phyloP scores from a whole-genome alignment of 2,797 vertebrate genomes.

The Coregonus sp. region DNA sequence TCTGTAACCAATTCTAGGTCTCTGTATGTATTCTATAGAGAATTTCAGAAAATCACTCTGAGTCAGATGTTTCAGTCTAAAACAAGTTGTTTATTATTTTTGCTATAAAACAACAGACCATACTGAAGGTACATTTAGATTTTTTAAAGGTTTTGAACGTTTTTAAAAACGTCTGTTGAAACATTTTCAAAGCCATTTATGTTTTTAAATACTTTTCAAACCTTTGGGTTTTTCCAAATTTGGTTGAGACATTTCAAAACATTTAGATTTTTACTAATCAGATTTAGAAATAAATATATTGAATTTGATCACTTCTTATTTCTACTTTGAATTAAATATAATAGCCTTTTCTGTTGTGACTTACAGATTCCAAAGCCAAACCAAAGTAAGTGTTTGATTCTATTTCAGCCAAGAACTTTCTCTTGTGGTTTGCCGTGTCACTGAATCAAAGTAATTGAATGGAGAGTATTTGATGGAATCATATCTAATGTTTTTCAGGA shows the following conservation, averaged over 20 bases:
- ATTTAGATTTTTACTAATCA: neutral
- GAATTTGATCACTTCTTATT: neutral
- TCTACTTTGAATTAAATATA: neutral
- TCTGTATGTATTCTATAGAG: neutral
- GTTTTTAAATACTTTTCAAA: neutral
- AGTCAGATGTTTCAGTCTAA: neutral
- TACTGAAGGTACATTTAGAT: neutral
- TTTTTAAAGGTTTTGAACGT: neutral
- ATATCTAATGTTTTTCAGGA: slow-evolving; percentile 42
- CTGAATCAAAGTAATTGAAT: neutral
- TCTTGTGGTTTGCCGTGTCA: slow-evolving; percentile 2
- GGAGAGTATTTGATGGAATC: neutral
- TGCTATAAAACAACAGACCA: neutral
- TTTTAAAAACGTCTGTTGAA: neutral
- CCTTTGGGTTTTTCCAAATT: neutral
- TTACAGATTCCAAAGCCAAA: slow-evolving; percentile 68
- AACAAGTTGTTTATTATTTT: neutral
- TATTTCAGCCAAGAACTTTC: neutral
- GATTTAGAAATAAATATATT: neutral
- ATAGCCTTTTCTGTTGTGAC: slow-evolving; percentile 2
- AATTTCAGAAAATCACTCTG: neutral
- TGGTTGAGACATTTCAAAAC: neutral
- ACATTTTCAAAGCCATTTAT: neutral
- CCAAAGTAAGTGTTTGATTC: slow-evolving; percentile 64
- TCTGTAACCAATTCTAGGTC: neutral